phyloP scores from a whole-genome alignment of 2,888 invertebrate species.

The Imbricaverruca yamaguchii region DNA sequence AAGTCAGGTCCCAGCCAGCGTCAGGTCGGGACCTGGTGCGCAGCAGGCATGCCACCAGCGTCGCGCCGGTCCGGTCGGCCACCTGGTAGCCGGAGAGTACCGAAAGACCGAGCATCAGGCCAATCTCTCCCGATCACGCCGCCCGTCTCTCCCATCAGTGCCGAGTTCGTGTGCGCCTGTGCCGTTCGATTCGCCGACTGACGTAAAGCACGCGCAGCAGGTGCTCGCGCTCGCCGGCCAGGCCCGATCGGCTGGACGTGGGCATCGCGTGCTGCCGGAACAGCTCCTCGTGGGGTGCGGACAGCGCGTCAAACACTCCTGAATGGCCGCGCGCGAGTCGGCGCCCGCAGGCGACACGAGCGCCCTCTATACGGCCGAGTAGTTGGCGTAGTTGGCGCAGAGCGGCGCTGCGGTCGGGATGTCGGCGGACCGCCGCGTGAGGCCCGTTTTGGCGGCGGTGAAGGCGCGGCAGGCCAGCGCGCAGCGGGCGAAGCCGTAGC shows the following conservation, averaged over 20 bases:
- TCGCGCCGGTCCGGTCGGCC: background rate
- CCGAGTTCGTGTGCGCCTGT: background rate
- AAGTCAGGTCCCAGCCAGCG: too few relatives aligned
- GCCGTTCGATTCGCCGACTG: background rate
- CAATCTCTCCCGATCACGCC: slow-evolving; percentile 14
- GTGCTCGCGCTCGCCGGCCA: background rate
- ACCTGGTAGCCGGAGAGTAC: background rate
- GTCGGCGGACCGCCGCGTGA: background rate
- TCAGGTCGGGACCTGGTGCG: too few relatives aligned
- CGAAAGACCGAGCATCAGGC: background rate
- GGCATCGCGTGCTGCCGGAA: background rate
- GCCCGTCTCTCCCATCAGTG: slow-evolving; percentile 16
- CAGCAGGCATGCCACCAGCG: too few relatives aligned
- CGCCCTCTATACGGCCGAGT: slow-evolving; percentile 3
- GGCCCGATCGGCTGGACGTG: background rate
- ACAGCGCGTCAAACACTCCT: background rate
- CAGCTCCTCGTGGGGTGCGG: background rate
- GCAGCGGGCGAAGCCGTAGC: background rate
- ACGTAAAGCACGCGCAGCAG: background rate
- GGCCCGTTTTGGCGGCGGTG: background rate
- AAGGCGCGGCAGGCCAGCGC: background rate
- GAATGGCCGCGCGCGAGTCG: background rate
- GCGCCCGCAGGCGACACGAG: background rate
- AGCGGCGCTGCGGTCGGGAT: background rate
- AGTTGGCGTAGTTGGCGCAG: slow-evolving; percentile 6